Base-by-base conservation (phyloP, 2,888 invertebrate species). In the Apotomis capreana region DNA sequence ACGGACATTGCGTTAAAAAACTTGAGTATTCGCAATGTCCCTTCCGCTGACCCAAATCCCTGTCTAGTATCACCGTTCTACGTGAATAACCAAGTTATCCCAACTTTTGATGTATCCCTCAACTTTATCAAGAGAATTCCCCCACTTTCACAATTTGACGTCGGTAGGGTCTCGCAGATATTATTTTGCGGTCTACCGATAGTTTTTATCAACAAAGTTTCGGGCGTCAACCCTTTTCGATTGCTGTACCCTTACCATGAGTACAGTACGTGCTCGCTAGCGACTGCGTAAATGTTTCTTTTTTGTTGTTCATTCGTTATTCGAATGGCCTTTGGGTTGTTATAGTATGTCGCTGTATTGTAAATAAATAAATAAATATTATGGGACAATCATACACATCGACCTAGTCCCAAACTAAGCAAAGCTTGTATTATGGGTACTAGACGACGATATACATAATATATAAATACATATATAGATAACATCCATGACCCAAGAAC, bases 71-170 rank as follows among this genome's bases (percentile, higher is more conserved):
- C 72, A 63, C 58, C 52, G 55, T 68, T 63, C 68, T 63, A 63
- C 68, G 74, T 69, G 69, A 73, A 74, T 74, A 75, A 76, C 70
- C 72, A 74, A 70, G 74, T 74, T 75, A 68, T 63, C 61, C 68
- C 60, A 76, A 76, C 77, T 76, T 76, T 71, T 75, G 75, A 76
- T 74, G 75, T 74, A 73, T 74, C 74, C 74, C 69, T 57, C 68
- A 73, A 76, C 75, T 77, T 76, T 74, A 75, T 74, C 74, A 72
- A 64, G 57, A 57, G 63, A 72, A 40, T 52, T 49, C 71, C 72
- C 74, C 69, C 71, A 74, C 72, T 75, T 74, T 75, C 74, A 75
- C 75, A 74, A 74, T 76, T 73, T 77, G 77, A 77, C 73, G 76
- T 73, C 75, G 76, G 77, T 75, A 46, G 67, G 59, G 62, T 54